These are phyloP conservation scores for Crypturellus undulatus DNA, from an alignment of 2,113 vertebrate genomes.

Conservation along the genomic window DNA sequence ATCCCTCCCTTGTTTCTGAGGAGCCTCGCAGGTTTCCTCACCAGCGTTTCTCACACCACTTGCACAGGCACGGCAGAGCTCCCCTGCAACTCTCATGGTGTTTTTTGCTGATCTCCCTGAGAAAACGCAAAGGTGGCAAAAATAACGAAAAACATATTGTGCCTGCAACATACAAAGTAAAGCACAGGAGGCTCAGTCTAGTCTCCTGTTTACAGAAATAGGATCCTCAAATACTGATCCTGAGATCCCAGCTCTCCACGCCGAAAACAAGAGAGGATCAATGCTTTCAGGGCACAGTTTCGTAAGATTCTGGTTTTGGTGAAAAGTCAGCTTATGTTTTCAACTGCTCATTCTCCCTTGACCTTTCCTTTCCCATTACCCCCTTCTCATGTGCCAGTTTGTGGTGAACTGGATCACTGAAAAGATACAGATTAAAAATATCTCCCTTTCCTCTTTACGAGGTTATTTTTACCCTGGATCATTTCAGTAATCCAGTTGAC, in stretches of 20 bases:
- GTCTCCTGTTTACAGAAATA: neutral
- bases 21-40: neutral
- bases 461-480: slow-evolving; percentile 62
- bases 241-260: neutral
- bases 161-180: neutral
- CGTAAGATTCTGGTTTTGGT: neutral
- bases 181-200: neutral
- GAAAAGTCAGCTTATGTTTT: neutral
- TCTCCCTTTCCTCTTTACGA: slow-evolving; percentile 23
- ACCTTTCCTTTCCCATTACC: slow-evolving; percentile 32
- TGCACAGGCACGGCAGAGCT: neutral
- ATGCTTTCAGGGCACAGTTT: neutral
- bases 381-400: neutral
- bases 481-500: neutral
- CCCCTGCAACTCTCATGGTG: accelerated
- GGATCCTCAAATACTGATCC: neutral
- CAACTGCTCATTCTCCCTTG: slow-evolving; percentile 4
- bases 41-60: neutral
- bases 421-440: slow-evolving; percentile 64
- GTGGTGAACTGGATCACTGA: slow-evolving; percentile 34
- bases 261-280: neutral
- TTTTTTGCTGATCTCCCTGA: neutral
- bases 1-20: neutral
- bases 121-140: neutral
- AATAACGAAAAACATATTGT: neutral